Evolutionary conservation across 2,888 invertebrate genomes (phyloP), one percentile per base, ranked within the genome.

Genomic region (Cyrtodaria siliqua): DNA sequence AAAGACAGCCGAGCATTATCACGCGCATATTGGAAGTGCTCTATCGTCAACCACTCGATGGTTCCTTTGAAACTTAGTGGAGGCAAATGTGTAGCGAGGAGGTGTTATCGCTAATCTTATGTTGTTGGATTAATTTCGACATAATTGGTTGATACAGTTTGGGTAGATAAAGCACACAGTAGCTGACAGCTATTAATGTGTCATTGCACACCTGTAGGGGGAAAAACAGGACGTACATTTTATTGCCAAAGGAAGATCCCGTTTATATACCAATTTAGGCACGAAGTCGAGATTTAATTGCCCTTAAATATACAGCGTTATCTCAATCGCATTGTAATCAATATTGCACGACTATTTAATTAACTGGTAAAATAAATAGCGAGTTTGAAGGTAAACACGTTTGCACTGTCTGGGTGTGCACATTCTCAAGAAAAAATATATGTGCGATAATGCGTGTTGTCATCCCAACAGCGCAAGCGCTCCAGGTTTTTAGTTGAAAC

Each of bases 71-170:
- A 68, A 63, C 67, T 59, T 44, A 47, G 40, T 67, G 33, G 49
- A 26, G 38, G 47, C 40, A 44, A 60, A 53, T 67, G 44, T 55
- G 40, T 33, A 50, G 44, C 59, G 64, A 57, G 50, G 38, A n/a
- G 29, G 23, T 56, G 60, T 69, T 80, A 80, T 80, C 79, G 16
- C 42, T 49, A 69, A 64, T 71, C 62, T 68, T 6, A 42, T 66
- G 72, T 69, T 66, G 69, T 69, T 61, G 79, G 79, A 76, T 80
- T 80, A 80, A 80, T 80, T 76, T 76, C 52, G 60, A 82, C 83
- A 78, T 80, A 79, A 83, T 79, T 81, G 85, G 77, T 83, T 83
- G 83, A 86, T 84, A 85, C 74, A 52, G 75, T 52, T 53, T 59
- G 74, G 59, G 68, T 76, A 80, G 85, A 77, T 80, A 80, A 68